A percentile compares a stretch with the other conserved stretches of the same genome.
phyloP scores from a whole-genome alignment of 2,888 invertebrate species.

The Stegana nigrithorax region DNA sequence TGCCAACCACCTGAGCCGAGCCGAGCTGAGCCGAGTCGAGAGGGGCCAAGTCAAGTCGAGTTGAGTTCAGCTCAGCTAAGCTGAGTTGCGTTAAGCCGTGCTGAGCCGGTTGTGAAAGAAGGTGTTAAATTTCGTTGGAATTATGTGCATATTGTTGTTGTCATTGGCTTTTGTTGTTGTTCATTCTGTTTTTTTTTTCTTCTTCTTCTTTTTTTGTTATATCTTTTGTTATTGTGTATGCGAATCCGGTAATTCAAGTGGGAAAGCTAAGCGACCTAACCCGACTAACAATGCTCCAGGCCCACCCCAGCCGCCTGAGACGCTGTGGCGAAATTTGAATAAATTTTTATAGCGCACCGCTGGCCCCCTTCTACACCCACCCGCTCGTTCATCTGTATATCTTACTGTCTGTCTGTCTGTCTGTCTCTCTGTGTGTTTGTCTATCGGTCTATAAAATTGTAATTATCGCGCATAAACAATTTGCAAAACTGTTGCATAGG shows the following conservation, averaged over 20 bases:
- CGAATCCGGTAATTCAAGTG: constrained; percentile 16
- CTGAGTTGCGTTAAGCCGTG: no score
- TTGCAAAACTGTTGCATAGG: constrained; percentile 34
- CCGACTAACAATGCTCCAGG: neutral
- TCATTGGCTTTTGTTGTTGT: neutral
- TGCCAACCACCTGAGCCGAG: no score
- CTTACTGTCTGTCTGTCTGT: constrained; percentile 16
- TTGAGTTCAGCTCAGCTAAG: no score
- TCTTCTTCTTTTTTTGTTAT: neutral
- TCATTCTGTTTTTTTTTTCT: neutral
- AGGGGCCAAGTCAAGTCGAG: no score
- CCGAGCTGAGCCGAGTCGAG: no score
- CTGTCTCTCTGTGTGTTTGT: constrained; percentile 25
- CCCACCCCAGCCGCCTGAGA: neutral
- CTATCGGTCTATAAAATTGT: constrained; percentile 46
- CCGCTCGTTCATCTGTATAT: constrained; percentile 20
- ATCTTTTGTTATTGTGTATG: neutral
- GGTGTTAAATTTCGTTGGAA: constrained; percentile 12
- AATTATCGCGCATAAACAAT: constrained; percentile 55
- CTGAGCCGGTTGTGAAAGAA: constrained; percentile 11
- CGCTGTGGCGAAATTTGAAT: constrained; percentile 14
- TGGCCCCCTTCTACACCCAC: constrained; percentile 19
- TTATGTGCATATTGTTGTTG: neutral
- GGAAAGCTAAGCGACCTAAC: constrained; percentile 1
- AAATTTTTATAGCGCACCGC: no score